These are phyloP conservation scores for Frankliniella fusca DNA, from an alignment of 2,888 invertebrate genomes.

Conservation along the genomic window DNA sequence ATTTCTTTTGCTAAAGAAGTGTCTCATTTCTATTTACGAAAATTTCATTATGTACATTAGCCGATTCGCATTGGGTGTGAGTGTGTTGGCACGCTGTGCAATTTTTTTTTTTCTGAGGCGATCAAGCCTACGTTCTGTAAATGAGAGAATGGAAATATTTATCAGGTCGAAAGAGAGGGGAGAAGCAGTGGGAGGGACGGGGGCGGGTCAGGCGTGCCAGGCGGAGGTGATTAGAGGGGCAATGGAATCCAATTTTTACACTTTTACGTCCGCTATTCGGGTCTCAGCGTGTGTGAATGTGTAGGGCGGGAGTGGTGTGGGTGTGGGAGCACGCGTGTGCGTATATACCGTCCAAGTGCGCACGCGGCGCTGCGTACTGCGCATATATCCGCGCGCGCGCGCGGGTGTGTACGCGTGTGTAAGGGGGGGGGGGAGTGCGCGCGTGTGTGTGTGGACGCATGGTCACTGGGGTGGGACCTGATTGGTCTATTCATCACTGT, in stretches of 20 bases:
- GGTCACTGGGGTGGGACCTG: neutral
- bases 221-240: neutral
- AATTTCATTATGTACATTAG: too few species aligned
- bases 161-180: too few species aligned
- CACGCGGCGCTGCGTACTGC: neutral
- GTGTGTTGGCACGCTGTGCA: too few species aligned
- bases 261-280: neutral
- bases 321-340: neutral
- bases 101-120: too few species aligned
- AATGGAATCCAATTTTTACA: conserved; percentile 5
- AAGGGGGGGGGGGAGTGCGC: neutral
- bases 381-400: neutral
- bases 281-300: neutral
- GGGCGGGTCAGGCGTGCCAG: too few species aligned
- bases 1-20: too few species aligned
- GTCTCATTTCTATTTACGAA: too few species aligned
- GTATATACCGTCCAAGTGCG: neutral
- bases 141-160: too few species aligned
- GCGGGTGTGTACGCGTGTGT: neutral
- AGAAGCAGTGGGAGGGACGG: too few species aligned
- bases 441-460: neutral
- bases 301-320: neutral
- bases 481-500: conserved; percentile 15
- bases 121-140: too few species aligned
- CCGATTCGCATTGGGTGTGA: too few species aligned